Base-by-base conservation (phyloP, 2,113 vertebrate species). In the Lynx canadensis region DNA sequence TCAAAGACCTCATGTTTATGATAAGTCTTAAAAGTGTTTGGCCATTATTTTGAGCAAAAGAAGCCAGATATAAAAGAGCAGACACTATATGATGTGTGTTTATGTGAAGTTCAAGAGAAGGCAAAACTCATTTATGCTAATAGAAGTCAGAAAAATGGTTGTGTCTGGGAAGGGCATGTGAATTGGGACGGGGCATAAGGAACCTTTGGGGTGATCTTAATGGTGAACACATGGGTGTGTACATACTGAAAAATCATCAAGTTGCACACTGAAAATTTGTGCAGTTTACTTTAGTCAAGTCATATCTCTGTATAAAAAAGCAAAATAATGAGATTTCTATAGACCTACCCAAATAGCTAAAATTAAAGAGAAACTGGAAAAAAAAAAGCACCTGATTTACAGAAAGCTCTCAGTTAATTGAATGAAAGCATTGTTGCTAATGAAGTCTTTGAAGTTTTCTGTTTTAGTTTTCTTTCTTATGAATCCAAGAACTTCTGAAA, bases 391-490 rank as follows among this genome's bases (percentile, higher is more conserved):
- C 65, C 60, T 79, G 57, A 55, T 23, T 87, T 94, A 3, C 74
- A 74, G n/a, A 88, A 80, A 74, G 23, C 19, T 63, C 5, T 87
- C 57, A 89, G 12, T 91, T 81, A 85, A 14, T 45, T 33, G 48
- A 78, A 73, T 76, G 57, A 88, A 89, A 91, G 4, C 31, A 66
- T 88, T 95, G 14, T 87, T 95, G 12, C 91, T 96, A 86, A 88
- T 89, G 31, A 93, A 66, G 27, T 65, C 23, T 80, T 68, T 87
- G 68, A 91, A 57, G 31, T 89, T 96, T 95, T 96, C 83, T 96
- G 52, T 86, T 87, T 91, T 76, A 23, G 36, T 81, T 93, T 97
- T 79, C 86, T 91, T 90, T 82, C 31, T 50, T 96, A 63, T 12
- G 12, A 1, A 60, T 45, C n/a, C 12, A 93, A 65, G 86, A 81